Conservation (phyloP, 2,113 vertebrate genomes). For the Dipodomys stephensi region DNA sequence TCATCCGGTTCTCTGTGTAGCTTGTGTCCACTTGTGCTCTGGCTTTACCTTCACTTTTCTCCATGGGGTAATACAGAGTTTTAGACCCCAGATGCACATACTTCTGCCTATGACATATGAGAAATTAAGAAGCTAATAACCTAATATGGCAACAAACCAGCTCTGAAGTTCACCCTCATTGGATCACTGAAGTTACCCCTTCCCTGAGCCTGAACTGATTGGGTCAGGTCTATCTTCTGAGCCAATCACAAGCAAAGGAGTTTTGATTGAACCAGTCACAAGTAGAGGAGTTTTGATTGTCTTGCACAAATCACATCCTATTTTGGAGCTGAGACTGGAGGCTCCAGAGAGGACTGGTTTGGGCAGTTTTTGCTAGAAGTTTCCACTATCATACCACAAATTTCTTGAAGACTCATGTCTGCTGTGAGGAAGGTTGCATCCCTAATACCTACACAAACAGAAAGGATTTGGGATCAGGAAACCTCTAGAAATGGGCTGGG, state of each 20-base stretch:
- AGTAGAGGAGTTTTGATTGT: too few relatives aligned
- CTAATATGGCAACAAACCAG: background rate
- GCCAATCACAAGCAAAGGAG: background rate
- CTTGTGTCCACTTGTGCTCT: too few relatives aligned
- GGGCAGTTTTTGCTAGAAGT: background rate
- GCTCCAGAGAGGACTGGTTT: too few relatives aligned
- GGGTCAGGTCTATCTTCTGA: background rate
- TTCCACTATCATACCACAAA: background rate
- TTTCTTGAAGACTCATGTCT: background rate
- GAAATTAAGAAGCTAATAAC: background rate
- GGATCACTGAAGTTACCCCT: background rate
- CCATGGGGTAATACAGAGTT: too few relatives aligned
- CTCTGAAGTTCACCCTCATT: background rate
- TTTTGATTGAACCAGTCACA: background rate
- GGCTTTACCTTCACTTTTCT: background rate
- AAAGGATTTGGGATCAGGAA: background rate
- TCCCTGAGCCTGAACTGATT: background rate
- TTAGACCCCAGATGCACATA: background rate
- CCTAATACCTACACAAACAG: background rate
- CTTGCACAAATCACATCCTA: background rate
- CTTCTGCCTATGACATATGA: background rate
- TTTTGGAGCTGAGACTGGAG: background rate
- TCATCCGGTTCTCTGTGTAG: background rate
- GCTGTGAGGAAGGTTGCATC: background rate
- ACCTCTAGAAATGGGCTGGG: too few relatives aligned